Evolutionary conservation across 2,797 vertebrate species (phyloP).

Genomic region (Xiphophorus birchmanni): DNA sequence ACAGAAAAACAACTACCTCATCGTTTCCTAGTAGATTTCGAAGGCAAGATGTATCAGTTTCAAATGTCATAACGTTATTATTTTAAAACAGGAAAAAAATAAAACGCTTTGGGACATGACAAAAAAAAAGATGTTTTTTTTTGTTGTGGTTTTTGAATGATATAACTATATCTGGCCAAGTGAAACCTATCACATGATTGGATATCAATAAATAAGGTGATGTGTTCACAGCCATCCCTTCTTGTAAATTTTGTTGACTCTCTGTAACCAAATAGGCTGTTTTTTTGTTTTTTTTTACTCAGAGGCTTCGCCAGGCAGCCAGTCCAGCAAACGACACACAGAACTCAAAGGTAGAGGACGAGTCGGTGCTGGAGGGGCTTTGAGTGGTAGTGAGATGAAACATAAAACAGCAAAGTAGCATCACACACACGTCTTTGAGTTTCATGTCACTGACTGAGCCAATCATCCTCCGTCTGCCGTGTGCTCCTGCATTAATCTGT

Average conservation of each 20-base stretch:
- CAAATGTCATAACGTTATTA: constrained; percentile 9
- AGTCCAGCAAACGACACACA: constrained; percentile 36
- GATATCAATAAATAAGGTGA: constrained; percentile 57
- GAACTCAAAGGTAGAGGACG: constrained; percentile 35
- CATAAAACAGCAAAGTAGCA: constrained; percentile 60
- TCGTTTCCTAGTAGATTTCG: constrained; percentile 14
- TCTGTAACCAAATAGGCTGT: constrained; percentile 38
- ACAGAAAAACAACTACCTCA: not conserved
- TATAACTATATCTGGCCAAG: constrained; percentile 15
- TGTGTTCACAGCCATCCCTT: constrained; percentile 43
- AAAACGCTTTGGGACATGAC: not conserved
- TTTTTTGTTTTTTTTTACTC: constrained; percentile 38
- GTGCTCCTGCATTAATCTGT: constrained; percentile 84
- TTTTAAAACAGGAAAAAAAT: not conserved
- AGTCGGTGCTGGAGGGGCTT: constrained; percentile 42
- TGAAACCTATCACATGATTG: constrained; percentile 23
- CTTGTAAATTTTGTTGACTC: constrained; percentile 24
- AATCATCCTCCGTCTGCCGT: constrained; percentile 47
- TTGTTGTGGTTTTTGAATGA: constrained; percentile 26
- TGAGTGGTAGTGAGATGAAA: constrained; percentile 56
- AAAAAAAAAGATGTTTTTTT: not conserved
- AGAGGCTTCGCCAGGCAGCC: constrained; percentile 29
- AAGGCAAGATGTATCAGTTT: constrained; percentile 44
- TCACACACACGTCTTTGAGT: constrained; percentile 69
- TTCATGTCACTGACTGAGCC: constrained; percentile 68